These are phyloP conservation scores for Rhingia campestris DNA, from an alignment of 2,888 invertebrate genomes.

Conservation along the genomic window DNA sequence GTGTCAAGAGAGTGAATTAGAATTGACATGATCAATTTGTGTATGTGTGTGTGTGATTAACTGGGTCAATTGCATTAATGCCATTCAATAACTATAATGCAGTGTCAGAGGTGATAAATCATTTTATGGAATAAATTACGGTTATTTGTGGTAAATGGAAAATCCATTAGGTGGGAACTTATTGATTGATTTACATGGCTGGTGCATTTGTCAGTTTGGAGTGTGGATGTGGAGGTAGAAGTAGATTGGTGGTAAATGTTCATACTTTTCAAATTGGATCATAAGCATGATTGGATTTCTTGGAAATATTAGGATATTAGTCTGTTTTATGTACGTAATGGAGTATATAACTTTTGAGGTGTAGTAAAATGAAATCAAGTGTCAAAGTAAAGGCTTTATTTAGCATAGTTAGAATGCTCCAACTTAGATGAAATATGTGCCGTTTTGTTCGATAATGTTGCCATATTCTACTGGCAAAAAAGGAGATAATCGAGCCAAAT, in stretches of 20 bases:
- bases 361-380: too few species aligned
- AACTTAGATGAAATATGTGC: too few species aligned
- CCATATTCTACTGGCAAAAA: too few species aligned
- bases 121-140: constrained; percentile 34
- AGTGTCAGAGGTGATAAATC: constrained; percentile 23
- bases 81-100: constrained; percentile 20
- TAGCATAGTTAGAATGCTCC: too few species aligned
- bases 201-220: neutral
- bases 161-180: neutral
- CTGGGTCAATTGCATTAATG: constrained; percentile 64
- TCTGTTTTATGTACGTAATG: too few species aligned
- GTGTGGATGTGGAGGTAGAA: constrained; percentile 2
- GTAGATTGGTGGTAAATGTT: neutral
- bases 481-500: too few species aligned
- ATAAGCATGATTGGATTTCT: too few species aligned
- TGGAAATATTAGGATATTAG: too few species aligned
- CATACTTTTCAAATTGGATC: too few species aligned
- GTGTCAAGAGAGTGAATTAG: constrained; percentile 42
- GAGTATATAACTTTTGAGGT: too few species aligned
- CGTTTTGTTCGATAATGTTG: too few species aligned
- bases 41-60: constrained; percentile 28
- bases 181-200: neutral
- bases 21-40: constrained; percentile 5
- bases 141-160: neutral
- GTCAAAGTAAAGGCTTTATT: too few species aligned